A percentile compares a stretch with the other conserved stretches of the same genome.
Conservation (phyloP, 2,113 vertebrate species). For the Cephalopholis sonnerati region DNA sequence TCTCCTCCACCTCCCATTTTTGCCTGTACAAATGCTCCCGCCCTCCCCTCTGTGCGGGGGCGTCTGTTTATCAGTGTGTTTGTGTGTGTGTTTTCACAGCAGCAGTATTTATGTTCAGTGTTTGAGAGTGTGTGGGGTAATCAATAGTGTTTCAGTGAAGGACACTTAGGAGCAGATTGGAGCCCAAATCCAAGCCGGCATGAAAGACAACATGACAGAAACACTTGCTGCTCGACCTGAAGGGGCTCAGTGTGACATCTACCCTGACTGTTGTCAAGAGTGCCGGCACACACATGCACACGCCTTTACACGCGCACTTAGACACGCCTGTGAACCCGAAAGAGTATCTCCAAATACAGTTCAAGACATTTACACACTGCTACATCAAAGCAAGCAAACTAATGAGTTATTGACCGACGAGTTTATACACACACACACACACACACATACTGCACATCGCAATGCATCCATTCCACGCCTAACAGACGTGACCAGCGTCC, state of each 20-base stretch:
- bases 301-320: conserved; percentile 14
- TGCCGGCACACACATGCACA: neutral
- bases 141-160: conserved; percentile 79
- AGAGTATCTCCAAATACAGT: conserved; percentile 56
- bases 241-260: conserved; percentile 69
- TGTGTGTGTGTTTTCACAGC: conserved; percentile 27
- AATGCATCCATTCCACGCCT: conserved; percentile 42
- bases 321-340: conserved; percentile 30
- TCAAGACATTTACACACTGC: conserved; percentile 70
- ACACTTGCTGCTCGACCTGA: conserved; percentile 70
- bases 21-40: conserved; percentile 12
- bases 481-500: conserved; percentile 56
- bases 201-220: conserved; percentile 82
- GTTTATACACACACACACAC: neutral
- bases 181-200: conserved; percentile 67
- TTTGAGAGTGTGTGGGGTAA: conserved; percentile 57
- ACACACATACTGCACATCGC: conserved; percentile 9
- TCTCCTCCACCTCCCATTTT: conserved; percentile 25
- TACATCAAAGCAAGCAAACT: conserved; percentile 69
- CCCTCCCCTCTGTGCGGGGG: conserved; percentile 17
- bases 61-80: conserved; percentile 46
- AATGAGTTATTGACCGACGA: conserved; percentile 76
- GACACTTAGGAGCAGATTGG: conserved; percentile 75
- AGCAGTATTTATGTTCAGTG: conserved; percentile 63
- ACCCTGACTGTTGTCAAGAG: conserved; percentile 20